Percentiles rank a stretch among this genome's conserved stretches.
phyloP scores from a whole-genome alignment of 2,888 invertebrate species.

The Caenorhabditis wallacei region DNA sequence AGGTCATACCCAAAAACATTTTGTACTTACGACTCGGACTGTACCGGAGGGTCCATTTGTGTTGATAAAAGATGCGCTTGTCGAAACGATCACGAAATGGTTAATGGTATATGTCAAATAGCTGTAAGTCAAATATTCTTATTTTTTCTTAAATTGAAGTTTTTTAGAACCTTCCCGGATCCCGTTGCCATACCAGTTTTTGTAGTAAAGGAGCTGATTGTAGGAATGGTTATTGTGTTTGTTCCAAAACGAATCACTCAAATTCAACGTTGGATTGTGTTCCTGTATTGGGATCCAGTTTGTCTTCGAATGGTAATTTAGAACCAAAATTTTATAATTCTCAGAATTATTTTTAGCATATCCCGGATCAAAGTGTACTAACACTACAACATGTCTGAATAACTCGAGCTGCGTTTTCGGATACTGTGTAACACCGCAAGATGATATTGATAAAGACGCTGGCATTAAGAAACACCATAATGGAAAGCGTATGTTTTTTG shows the following conservation, averaged over 20 bases:
- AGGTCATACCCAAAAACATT: slow-evolving; percentile 69
- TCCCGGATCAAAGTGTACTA: slow-evolving; percentile 67
- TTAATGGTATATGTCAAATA: slow-evolving; percentile 64
- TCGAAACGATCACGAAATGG: slow-evolving; percentile 62
- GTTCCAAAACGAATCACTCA: slow-evolving; percentile 52
- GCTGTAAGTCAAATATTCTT: slow-evolving; percentile 24
- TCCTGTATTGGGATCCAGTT: not conserved
- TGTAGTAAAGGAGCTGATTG: slow-evolving; percentile 75
- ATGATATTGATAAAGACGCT: slow-evolving; percentile 46
- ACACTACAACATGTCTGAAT: slow-evolving; percentile 52
- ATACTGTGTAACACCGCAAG: slow-evolving; percentile 69
- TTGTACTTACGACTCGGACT: slow-evolving; percentile 67
- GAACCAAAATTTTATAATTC: not conserved
- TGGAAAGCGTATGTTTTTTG: slow-evolving; percentile 22
- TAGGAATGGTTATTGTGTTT: slow-evolving; percentile 71
- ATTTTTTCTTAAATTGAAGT: too few relatives aligned
- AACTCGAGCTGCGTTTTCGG: slow-evolving; percentile 65
- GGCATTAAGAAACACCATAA: not conserved
- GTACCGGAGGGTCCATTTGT: slow-evolving; percentile 67
- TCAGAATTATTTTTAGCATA: slow-evolving; percentile 37
- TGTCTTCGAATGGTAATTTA: not conserved
- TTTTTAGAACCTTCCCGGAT: slow-evolving; percentile 65
- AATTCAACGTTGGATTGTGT: slow-evolving; percentile 57
- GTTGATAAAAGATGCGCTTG: slow-evolving; percentile 70
- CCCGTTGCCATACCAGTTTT: slow-evolving; percentile 60